phyloP scores from a whole-genome alignment of 2,888 invertebrate species.

The Oscheius sp. region DNA sequence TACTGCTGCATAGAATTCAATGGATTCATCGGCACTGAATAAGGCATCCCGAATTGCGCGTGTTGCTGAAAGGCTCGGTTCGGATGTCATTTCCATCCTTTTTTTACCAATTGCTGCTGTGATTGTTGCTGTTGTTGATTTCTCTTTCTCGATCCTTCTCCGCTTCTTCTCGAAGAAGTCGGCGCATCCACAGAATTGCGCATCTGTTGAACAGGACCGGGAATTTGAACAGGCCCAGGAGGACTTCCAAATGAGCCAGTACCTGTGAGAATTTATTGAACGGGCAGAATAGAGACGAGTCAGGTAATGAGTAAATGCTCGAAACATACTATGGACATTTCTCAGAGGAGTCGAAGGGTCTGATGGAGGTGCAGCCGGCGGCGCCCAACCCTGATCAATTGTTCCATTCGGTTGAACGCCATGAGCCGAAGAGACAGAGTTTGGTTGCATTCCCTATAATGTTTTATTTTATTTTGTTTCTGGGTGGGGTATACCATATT shows the following conservation, averaged over 20 bases:
- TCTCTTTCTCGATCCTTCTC: slow-evolving; percentile 23
- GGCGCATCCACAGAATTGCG: slow-evolving; percentile 1
- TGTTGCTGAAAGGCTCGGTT: neutral
- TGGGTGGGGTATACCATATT: too few species aligned
- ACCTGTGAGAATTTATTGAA: neutral
- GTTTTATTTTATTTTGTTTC: too few species aligned
- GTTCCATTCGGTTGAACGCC: slow-evolving; percentile 40
- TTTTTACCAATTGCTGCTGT: neutral
- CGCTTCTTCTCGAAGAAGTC: slow-evolving; percentile 13
- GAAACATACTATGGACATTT: slow-evolving; percentile 16
- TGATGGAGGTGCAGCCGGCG: neutral
- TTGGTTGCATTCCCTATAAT: slow-evolving; percentile 40
- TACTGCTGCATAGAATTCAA: slow-evolving; percentile 12
- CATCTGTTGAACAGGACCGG: slow-evolving; percentile 1
- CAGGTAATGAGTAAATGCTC: too few species aligned
- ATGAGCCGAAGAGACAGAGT: slow-evolving; percentile 49
- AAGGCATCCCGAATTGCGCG: neutral
- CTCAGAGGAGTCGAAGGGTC: slow-evolving; percentile 12
- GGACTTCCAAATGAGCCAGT: slow-evolving; percentile 31
- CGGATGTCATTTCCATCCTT: neutral
- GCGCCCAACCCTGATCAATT: slow-evolving; percentile 12
- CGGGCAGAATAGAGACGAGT: too few species aligned
- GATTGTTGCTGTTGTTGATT: slow-evolving; percentile 9
- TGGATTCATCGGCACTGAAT: slow-evolving; percentile 8
- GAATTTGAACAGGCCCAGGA: slow-evolving; percentile 12